Evolutionary conservation across 2,797 vertebrate species (phyloP).

Genomic region (Adelosebastes latens): DNA sequence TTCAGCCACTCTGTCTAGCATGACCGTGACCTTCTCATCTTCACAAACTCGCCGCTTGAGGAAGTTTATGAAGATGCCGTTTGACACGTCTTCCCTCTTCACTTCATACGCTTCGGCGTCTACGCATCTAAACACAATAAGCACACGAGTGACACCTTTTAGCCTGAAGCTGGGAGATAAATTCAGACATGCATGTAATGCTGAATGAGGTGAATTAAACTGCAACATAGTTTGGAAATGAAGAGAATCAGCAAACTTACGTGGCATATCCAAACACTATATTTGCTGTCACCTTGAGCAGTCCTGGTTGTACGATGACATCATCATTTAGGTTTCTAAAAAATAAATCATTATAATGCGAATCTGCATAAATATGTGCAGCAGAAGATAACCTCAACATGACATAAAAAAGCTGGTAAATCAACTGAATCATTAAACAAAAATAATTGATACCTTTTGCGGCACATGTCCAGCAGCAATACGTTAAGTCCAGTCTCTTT

Average conservation of each 20-base stretch:
- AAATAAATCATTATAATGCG: not conserved
- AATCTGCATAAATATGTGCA: not conserved
- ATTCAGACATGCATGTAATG: not conserved
- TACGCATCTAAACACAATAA: constrained; percentile 77
- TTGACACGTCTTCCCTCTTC: constrained; percentile 83
- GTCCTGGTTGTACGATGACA: constrained; percentile 83
- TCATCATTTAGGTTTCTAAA: constrained; percentile 87
- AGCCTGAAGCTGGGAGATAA: not conserved
- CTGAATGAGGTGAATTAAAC: not conserved
- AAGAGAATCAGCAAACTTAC: constrained; percentile 72
- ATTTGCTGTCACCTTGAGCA: constrained; percentile 88
- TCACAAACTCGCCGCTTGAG: constrained; percentile 86
- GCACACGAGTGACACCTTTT: not conserved
- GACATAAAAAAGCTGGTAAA: not conserved
- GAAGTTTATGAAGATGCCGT: constrained; percentile 88
- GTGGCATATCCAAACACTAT: constrained; percentile 92
- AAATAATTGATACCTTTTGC: constrained; percentile 81
- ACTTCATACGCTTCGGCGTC: constrained; percentile 91
- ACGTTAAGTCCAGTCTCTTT: constrained; percentile 88
- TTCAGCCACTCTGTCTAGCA: constrained; percentile 90
- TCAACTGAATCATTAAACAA: not conserved
- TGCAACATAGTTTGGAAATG: not conserved
- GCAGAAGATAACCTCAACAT: not conserved
- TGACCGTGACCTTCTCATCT: constrained; percentile 89
- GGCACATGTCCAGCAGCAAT: constrained; percentile 92